phyloP scores from a whole-genome alignment of 2,113 vertebrate genomes.

The Macrotis lagotis region DNA sequence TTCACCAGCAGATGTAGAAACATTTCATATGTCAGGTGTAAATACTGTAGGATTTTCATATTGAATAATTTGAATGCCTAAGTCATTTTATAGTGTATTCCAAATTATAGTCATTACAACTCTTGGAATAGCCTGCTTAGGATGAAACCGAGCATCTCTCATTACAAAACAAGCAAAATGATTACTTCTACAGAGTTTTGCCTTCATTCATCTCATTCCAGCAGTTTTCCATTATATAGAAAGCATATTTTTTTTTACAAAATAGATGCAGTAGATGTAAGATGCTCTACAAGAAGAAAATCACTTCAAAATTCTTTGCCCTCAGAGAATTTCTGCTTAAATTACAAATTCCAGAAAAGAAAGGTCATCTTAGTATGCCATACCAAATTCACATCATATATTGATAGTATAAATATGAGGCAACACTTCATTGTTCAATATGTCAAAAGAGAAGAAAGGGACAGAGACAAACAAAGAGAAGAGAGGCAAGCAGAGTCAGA shows the following conservation, averaged over 20 bases:
- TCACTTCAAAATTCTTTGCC: background rate
- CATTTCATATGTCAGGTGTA: slow-evolving; percentile 59
- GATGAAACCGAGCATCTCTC: slow-evolving; percentile 65
- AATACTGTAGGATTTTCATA: slow-evolving; percentile 39
- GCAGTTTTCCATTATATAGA: background rate
- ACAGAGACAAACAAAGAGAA: background rate
- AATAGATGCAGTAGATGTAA: background rate
- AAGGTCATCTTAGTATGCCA: background rate
- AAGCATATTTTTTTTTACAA: background rate
- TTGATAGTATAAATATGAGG: background rate
- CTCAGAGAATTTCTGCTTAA: background rate
- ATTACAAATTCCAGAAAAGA: background rate
- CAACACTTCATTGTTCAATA: background rate
- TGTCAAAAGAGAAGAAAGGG: background rate
- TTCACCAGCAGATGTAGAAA: slow-evolving; percentile 64
- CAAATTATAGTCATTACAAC: slow-evolving; percentile 71
- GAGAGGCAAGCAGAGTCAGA: background rate
- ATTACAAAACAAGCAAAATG: slow-evolving; percentile 64
- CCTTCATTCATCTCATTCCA: slow-evolving; percentile 53
- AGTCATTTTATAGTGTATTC: slow-evolving; percentile 60
- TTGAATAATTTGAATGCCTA: slow-evolving; percentile 59
- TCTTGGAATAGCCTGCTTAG: slow-evolving; percentile 56
- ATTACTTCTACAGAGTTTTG: slow-evolving; percentile 43
- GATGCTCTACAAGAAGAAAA: background rate
- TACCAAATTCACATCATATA: background rate